phyloP scores from a whole-genome alignment of 92 coral and sea anemone species.

The Bergia sp. region DNA sequence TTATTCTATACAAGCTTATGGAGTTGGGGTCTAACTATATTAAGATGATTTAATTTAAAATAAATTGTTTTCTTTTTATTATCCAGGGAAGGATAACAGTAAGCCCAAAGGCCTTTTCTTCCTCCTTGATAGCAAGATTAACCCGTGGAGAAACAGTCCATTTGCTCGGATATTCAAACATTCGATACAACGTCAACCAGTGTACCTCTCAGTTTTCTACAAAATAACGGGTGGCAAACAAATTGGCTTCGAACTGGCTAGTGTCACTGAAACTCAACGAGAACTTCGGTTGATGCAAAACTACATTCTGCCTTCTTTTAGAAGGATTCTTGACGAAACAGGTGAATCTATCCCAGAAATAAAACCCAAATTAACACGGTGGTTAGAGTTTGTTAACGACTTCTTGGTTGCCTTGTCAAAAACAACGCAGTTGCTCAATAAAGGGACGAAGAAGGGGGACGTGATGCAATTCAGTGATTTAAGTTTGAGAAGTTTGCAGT shows the following conservation, averaged over 20 bases:
- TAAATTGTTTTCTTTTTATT: background rate
- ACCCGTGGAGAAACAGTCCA: slow-evolving; percentile 4
- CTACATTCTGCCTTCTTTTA: background rate
- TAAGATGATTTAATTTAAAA: background rate
- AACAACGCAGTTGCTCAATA: background rate
- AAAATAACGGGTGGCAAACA: background rate
- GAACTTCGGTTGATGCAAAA: background rate
- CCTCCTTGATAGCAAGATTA: background rate
- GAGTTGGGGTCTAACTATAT: too few species aligned
- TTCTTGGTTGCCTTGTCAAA: background rate
- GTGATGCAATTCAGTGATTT: background rate
- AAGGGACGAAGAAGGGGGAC: background rate
- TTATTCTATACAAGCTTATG: too few species aligned
- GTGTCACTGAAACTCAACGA: background rate
- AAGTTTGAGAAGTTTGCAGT: background rate
- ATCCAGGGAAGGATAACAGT: background rate
- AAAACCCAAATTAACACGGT: background rate
- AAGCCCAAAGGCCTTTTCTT: background rate
- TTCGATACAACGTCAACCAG: background rate
- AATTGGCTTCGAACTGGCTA: background rate
- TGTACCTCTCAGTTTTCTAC: background rate
- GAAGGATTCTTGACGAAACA: background rate
- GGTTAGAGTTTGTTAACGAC: background rate
- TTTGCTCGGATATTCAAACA: background rate
- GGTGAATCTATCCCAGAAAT: background rate